phyloP scores from a whole-genome alignment of 2,888 invertebrate genomes.

The Apodemia arnacis region DNA sequence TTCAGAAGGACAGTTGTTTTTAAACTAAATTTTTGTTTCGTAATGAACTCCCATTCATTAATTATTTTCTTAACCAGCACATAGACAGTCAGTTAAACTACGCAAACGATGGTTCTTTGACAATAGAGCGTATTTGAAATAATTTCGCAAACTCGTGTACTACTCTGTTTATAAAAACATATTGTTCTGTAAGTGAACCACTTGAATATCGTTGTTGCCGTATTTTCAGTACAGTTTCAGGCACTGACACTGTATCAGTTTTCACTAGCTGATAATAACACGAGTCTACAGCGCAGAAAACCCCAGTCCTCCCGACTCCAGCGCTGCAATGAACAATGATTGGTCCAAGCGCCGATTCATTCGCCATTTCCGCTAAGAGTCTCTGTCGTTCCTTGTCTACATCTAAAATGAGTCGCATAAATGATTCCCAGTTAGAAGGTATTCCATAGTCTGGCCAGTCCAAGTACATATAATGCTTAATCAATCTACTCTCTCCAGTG shows the following conservation, averaged over 20 bases:
- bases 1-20: no score
- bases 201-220: conserved; percentile 35
- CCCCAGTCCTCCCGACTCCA: conserved; percentile 21
- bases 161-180: conserved; percentile 32
- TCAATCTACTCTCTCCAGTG: no score
- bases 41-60: no score
- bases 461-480: no score
- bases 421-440: conserved; percentile 36
- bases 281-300: conserved; percentile 53
- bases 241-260: no score
- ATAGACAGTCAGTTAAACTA: no score
- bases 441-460: conserved; percentile 50
- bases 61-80: no score
- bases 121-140: no score
- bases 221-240: conserved; percentile 30
- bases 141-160: no score
- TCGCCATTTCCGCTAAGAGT: not conserved
- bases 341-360: conserved; percentile 36
- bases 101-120: no score
- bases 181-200: conserved; percentile 32
- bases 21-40: no score
- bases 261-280: not conserved
- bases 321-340: conserved; percentile 48
- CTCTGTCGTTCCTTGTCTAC: conserved; percentile 15
- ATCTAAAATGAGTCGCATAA: conserved; percentile 25